A percentile compares a stretch with the other conserved stretches of the same genome.
Conservation (phyloP, 2,888 invertebrate genomes). For the Buathra laborator region DNA sequence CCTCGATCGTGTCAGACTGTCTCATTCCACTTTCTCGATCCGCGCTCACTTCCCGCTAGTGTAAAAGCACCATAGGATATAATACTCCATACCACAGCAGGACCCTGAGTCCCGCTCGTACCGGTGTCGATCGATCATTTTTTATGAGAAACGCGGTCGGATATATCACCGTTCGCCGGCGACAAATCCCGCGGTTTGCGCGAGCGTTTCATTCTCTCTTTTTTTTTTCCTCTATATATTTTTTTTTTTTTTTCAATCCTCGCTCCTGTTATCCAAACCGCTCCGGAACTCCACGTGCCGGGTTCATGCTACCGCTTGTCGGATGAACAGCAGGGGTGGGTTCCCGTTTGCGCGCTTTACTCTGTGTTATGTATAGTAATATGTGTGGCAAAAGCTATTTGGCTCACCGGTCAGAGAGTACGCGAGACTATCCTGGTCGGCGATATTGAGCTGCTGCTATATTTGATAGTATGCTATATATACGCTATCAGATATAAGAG, state of each 20-base stretch:
- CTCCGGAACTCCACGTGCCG: constrained; percentile 26
- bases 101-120: constrained; percentile 42
- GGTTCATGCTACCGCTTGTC: constrained; percentile 11
- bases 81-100: constrained; percentile 15
- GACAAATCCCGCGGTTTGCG: constrained; percentile 69
- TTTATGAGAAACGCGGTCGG: constrained; percentile 75
- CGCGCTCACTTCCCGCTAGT: constrained; percentile 13
- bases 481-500: neutral
- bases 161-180: constrained; percentile 66
- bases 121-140: constrained; percentile 77
- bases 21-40: constrained; percentile 33
- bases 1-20: constrained; percentile 61
- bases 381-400: constrained; percentile 16
- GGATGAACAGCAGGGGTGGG: constrained; percentile 16
- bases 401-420: constrained; percentile 28
- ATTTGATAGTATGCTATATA: neutral
- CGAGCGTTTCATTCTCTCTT: constrained; percentile 64
- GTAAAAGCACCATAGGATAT: constrained; percentile 22
- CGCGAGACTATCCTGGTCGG: neutral
- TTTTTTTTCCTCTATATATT: constrained; percentile 20
- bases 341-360: constrained; percentile 20
- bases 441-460: constrained; percentile 32
- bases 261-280: constrained; percentile 37
- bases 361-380: constrained; percentile 20
- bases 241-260: constrained; percentile 44